These are phyloP conservation scores for Stigmatopora argus DNA, from an alignment of 2,113 vertebrate species.

Conservation along the genomic window DNA sequence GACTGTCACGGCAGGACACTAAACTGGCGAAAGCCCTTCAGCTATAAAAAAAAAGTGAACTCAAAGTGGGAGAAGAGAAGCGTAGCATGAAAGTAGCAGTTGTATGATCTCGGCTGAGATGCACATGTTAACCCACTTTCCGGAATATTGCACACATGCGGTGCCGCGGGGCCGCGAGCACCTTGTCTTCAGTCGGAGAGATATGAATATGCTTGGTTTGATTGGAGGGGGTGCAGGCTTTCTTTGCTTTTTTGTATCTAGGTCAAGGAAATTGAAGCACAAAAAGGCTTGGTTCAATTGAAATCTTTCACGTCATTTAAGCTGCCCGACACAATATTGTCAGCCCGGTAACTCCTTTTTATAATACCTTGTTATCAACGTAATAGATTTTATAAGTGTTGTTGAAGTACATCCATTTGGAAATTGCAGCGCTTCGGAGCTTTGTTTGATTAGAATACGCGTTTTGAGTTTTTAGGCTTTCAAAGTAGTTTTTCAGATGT, in stretches of 20 bases:
- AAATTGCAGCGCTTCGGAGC: too few relatives aligned
- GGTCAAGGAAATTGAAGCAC: conserved; percentile 39
- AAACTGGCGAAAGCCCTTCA: conserved; percentile 13
- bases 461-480: too few relatives aligned
- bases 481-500: too few relatives aligned
- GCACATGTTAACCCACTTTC: conserved; percentile 58
- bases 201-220: conserved; percentile 44
- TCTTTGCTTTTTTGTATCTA: conserved; percentile 24
- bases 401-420: too few relatives aligned
- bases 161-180: conserved; percentile 21
- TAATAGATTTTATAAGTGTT: neutral
- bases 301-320: neutral
- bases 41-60: conserved; percentile 13
- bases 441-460: too few relatives aligned
- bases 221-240: conserved; percentile 14
- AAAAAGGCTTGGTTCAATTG: neutral
- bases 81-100: conserved; percentile 51
- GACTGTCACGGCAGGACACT: conserved; percentile 28
- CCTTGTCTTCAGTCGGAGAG: conserved; percentile 33
- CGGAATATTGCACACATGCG: neutral
- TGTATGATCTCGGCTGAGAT: conserved; percentile 36
- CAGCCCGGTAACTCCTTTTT: neutral
- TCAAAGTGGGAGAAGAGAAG: conserved; percentile 11
- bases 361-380: neutral
- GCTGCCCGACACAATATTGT: neutral